Base-by-base conservation (phyloP, 1,140 invertebrate genomes). In the Bathynomus jamesi region DNA sequence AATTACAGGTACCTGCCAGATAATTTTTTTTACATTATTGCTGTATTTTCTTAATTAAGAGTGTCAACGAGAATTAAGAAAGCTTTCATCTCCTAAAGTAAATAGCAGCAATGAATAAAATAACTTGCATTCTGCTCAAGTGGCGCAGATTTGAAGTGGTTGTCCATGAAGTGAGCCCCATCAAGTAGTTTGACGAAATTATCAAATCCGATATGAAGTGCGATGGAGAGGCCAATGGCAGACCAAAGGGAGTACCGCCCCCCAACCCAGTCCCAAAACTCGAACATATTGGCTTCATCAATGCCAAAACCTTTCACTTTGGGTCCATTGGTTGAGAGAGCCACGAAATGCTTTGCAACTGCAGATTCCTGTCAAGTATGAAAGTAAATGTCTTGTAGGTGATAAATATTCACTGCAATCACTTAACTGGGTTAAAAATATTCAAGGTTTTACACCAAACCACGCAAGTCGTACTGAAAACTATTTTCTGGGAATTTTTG, bases 221-320 rank as follows among this genome's bases (percentile, higher is more conserved):
- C 91, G 82, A 99, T 98, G 3, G 96, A 97, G 7, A 99, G 83
- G 61, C 98, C 87, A 81, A 89, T 88, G 62, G 88, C 87, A 31
- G 87, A 88, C 87, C 87, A 88, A 5, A 89, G 78, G 4, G 87
- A 88, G 78, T 86, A 87, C 13, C 78, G 76, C 11, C 78, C 98
- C 64, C 97, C 98, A 71, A 99, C 97, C 95, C 96, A 99, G 84
- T 99, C 97, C 97, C 98, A 99, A 83, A 99, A 99, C 63, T 91
- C 95, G 86, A 99, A 99, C 94, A 99, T 99, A 81, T 99, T 99
- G 70, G 90, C 89, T 76, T 93, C 87, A 82, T 97, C 91, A 78
- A 99, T 99, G 27, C 98, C 98, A 85, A 99, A 99, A 70, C 94
- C 94, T 30, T 89, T 92, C 0, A 98, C 95, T 84, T 97, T 96